A percentile compares a stretch with the other conserved stretches of the same genome.
Conservation (phyloP, 2,888 invertebrate species). For the Chalcis sispes region DNA sequence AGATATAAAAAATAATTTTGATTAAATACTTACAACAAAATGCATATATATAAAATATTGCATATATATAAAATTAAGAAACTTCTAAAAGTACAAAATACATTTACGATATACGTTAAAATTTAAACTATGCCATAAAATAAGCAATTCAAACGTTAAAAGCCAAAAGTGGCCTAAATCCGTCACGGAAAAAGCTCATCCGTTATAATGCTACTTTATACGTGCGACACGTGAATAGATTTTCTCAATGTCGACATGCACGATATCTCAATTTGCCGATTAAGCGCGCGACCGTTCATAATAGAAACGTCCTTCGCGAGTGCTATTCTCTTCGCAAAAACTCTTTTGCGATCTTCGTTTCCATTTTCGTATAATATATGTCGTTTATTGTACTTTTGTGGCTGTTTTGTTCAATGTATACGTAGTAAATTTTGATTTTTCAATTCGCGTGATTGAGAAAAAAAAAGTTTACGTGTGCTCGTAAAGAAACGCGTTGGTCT, state of each 20-base stretch:
- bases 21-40: too few species aligned
- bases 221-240: neutral
- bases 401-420: slow-evolving; percentile 1
- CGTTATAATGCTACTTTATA: slow-evolving; percentile 8
- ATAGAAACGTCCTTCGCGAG: slow-evolving; percentile 45
- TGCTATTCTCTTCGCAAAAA: neutral
- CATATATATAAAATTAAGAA: too few species aligned
- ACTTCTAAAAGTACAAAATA: too few species aligned
- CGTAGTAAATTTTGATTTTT: slow-evolving; percentile 33
- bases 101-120: too few species aligned
- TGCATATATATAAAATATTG: too few species aligned
- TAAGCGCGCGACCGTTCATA: slow-evolving; percentile 15
- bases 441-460: neutral
- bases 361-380: neutral
- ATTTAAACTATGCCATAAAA: too few species aligned
- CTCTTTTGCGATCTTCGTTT: slow-evolving; percentile 1
- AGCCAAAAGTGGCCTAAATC: slow-evolving; percentile 1
- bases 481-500: neutral
- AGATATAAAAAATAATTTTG: too few species aligned
- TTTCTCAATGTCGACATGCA: slow-evolving; percentile 30
- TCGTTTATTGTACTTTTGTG: neutral
- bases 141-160: too few species aligned
- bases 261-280: slow-evolving; percentile 48
- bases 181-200: slow-evolving; percentile 30
- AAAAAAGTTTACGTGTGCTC: neutral